Evolutionary conservation across 2,888 invertebrate species (phyloP).

Genomic region (Siphonodentalium dalli): DNA sequence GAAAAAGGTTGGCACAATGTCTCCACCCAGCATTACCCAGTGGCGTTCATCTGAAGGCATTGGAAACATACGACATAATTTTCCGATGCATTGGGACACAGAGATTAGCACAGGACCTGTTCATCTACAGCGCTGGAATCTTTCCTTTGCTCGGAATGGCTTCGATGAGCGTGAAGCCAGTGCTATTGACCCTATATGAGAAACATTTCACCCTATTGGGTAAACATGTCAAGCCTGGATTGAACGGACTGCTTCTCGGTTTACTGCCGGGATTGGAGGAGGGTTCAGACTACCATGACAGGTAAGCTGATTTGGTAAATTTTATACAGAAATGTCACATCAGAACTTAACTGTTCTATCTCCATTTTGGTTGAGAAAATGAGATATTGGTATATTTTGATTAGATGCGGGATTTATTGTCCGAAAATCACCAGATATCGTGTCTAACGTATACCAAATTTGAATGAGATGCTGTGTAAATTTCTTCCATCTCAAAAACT

Average conservation of each 20-base stretch:
- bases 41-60: slow-evolving; percentile 88
- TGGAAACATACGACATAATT: slow-evolving; percentile 90
- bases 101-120: slow-evolving; percentile 79
- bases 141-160: slow-evolving; percentile 89
- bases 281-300: slow-evolving; percentile 82
- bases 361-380: no score
- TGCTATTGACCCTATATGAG: slow-evolving; percentile 83
- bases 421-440: no score
- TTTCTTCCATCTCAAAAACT: no score
- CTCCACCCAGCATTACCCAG: slow-evolving; percentile 91
- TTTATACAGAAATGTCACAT: no score
- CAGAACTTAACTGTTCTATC: no score
- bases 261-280: slow-evolving; percentile 87
- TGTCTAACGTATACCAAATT: no score
- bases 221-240: slow-evolving; percentile 77
- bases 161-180: slow-evolving; percentile 87
- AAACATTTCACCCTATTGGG: slow-evolving; percentile 85
- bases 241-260: slow-evolving; percentile 87
- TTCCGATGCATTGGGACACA: slow-evolving; percentile 87
- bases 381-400: no score
- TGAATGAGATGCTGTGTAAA: no score
- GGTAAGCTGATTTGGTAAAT: slow-evolving; percentile 68
- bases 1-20: slow-evolving; percentile 90
- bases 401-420: no score
- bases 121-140: slow-evolving; percentile 80